These are phyloP conservation scores for Apodemia duryi DNA, from an alignment of 2,888 invertebrate species.

Conservation along the genomic window DNA sequence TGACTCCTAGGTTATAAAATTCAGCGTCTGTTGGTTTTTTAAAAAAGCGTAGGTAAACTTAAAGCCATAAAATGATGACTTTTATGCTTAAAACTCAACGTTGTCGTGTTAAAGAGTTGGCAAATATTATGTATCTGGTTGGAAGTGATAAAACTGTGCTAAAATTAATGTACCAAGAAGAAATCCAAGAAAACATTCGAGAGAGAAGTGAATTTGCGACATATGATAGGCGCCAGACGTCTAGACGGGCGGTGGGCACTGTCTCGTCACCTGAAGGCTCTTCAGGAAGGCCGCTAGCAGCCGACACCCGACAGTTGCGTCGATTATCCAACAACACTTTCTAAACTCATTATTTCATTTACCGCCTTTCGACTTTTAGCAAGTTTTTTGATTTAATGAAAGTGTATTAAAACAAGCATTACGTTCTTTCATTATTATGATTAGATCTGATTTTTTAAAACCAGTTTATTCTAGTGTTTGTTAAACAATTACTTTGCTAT, in stretches of 20 bases:
- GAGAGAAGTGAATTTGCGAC: constrained; percentile 31
- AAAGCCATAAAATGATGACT: neutral
- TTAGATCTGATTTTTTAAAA: too few species aligned
- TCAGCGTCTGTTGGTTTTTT: too few species aligned
- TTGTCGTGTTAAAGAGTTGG: neutral
- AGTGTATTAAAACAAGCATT: too few species aligned
- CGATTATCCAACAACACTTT: neutral
- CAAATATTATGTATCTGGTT: neutral
- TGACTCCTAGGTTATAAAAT: too few species aligned
- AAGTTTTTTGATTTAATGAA: neutral
- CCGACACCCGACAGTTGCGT: constrained; percentile 15
- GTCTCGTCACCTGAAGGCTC: constrained; percentile 51
- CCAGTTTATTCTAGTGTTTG: too few species aligned
- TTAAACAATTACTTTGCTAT: too few species aligned
- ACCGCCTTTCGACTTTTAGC: neutral
- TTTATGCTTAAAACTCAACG: neutral
- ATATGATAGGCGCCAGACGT: constrained; percentile 56
- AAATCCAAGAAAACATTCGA: constrained; percentile 12
- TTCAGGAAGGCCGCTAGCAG: constrained; percentile 47
- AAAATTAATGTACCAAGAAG: neutral
- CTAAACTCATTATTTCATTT: neutral
- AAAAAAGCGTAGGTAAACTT: neutral
- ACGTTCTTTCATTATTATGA: too few species aligned
- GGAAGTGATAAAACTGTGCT: neutral
- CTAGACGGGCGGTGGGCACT: constrained; percentile 49